Evolutionary conservation across 2,888 invertebrate species (phyloP).

Genomic region (Salpingus planirostris): DNA sequence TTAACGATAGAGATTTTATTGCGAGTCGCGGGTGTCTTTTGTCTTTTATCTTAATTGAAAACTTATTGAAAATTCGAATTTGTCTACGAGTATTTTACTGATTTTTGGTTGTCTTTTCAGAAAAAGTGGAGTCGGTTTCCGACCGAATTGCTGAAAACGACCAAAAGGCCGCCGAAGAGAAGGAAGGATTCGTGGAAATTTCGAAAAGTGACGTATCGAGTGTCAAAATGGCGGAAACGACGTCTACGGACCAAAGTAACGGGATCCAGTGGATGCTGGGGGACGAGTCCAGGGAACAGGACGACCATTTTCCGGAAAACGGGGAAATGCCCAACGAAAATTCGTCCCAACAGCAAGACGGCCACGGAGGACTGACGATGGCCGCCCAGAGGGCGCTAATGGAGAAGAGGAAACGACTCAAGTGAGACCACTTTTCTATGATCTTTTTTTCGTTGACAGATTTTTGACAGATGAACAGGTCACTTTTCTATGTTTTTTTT

Average conservation of each 20-base stretch:
- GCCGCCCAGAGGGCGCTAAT: conserved; percentile 28
- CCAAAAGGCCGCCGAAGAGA: conserved; percentile 1
- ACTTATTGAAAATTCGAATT: no score
- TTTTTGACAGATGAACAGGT: neutral
- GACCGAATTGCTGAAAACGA: conserved; percentile 4
- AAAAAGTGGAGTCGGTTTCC: conserved; percentile 9
- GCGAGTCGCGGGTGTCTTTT: no score
- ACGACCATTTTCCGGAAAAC: conserved; percentile 44
- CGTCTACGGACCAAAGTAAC: conserved; percentile 4
- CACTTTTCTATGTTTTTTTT: no score
- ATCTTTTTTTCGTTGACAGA: conserved; percentile 11
- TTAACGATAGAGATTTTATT: no score
- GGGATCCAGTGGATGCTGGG: conserved; percentile 28
- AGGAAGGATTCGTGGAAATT: no score
- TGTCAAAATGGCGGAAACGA: conserved; percentile 5
- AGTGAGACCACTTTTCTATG: no score
- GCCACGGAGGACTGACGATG: conserved; percentile 33
- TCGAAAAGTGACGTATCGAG: no score
- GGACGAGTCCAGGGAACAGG: conserved; percentile 30
- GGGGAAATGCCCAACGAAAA: conserved; percentile 23
- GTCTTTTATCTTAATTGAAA: no score
- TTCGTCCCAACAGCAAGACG: conserved; percentile 35
- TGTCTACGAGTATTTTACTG: no score
- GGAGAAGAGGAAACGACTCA: conserved; percentile 33
- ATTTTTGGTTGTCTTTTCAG: conserved; percentile 3